A percentile compares a stretch with the other conserved stretches of the same genome.
Conservation (phyloP, 2,113 vertebrate species). For the Syngnathus scovelli region DNA sequence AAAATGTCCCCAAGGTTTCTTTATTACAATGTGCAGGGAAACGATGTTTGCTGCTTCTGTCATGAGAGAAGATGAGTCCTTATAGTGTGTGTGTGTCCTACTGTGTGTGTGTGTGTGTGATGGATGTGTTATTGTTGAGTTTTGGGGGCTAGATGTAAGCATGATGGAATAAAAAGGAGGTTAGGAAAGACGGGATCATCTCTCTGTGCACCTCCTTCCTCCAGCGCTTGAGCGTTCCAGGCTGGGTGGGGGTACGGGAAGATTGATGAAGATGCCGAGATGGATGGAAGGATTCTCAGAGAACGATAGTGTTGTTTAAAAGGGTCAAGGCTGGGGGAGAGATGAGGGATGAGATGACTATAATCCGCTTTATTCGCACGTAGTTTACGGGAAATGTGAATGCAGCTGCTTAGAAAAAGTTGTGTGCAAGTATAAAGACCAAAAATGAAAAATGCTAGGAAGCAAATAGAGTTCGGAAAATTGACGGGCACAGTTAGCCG, state of each 20-base stretch:
- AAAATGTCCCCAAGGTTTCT: slow-evolving; percentile 34
- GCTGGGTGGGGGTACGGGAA: slow-evolving; percentile 30
- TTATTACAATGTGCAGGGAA: slow-evolving; percentile 52
- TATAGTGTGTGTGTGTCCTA: slow-evolving; percentile 16
- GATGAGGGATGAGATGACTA: slow-evolving; percentile 57
- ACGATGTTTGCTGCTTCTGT: slow-evolving; percentile 48
- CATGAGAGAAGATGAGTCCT: slow-evolving; percentile 39
- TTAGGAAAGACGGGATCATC: slow-evolving; percentile 66
- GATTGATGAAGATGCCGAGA: slow-evolving; percentile 54
- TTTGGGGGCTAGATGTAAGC: slow-evolving; percentile 62
- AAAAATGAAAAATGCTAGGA: neutral
- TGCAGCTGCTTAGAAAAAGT: slow-evolving; percentile 14
- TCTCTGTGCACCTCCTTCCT: slow-evolving; percentile 49
- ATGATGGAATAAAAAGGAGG: slow-evolving; percentile 67
- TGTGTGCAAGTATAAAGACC: slow-evolving; percentile 1
- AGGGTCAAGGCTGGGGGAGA: slow-evolving; percentile 54
- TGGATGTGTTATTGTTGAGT: slow-evolving; percentile 68
- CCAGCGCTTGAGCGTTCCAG: slow-evolving; percentile 19
- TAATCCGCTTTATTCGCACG: slow-evolving; percentile 39
- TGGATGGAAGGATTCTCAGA: slow-evolving; percentile 59
- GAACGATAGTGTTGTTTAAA: slow-evolving; percentile 65
- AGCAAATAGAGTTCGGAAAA: neutral
- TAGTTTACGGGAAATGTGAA: slow-evolving; percentile 20
- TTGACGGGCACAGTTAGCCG: too few relatives aligned
- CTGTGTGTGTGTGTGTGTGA: slow-evolving; percentile 43